Conservation (phyloP, 2,113 vertebrate species). For the Elephantulus edwardii region DNA sequence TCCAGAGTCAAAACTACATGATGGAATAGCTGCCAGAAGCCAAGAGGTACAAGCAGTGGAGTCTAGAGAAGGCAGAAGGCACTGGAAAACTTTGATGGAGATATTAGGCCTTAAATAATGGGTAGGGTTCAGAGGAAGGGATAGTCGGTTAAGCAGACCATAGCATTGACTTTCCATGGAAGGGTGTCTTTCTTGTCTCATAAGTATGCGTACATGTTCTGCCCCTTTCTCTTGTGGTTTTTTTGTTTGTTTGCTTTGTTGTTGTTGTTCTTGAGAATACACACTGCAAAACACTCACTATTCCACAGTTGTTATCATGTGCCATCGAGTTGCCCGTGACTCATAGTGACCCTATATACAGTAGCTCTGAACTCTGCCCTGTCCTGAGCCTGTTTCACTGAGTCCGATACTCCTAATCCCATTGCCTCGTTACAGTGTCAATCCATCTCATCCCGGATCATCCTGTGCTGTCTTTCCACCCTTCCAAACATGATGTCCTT, state of each 20-base stretch:
- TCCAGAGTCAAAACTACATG: not conserved
- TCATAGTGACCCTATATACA: no score
- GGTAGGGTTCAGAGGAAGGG: not conserved
- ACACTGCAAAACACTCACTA: not conserved
- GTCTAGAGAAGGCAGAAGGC: not conserved
- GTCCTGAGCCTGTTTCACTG: no score
- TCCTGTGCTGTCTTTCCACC: no score
- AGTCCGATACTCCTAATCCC: no score
- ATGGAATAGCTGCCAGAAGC: not conserved
- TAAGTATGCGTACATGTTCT: not conserved
- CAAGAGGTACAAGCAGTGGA: not conserved
- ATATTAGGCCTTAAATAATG: not conserved
- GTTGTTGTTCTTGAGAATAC: not conserved
- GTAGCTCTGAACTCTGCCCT: no score
- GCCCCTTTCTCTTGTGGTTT: not conserved
- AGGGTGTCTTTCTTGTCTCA: not conserved
- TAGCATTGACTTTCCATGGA: not conserved
- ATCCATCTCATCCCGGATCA: no score
- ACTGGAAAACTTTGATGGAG: not conserved
- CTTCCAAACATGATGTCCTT: no score
- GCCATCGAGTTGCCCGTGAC: no score
- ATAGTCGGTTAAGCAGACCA: not conserved
- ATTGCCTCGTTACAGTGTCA: no score
- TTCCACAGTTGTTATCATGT: no score
- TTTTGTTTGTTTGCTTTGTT: not conserved